Percentiles rank a stretch among this genome's conserved stretches.
phyloP scores from a whole-genome alignment of 2,797 vertebrate genomes.

The Acanthurus leucopareius region DNA sequence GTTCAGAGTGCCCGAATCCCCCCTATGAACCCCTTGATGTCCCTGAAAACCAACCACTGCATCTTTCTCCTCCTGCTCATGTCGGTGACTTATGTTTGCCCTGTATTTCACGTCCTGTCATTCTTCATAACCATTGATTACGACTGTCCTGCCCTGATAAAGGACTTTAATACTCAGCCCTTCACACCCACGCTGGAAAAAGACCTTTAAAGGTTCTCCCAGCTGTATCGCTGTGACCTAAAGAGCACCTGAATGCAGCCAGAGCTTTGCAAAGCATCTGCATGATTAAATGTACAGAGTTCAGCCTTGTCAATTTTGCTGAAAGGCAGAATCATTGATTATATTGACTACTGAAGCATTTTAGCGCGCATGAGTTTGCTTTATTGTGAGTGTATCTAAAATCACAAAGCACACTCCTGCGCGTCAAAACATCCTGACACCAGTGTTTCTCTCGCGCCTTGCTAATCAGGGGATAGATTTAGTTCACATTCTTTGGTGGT shows the following conservation, averaged over 20 bases:
- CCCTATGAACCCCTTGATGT: not conserved
- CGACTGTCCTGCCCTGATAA: constrained; percentile 25
- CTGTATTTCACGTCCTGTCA: constrained; percentile 20
- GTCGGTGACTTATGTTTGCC: constrained; percentile 30
- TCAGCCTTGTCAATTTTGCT: constrained; percentile 62
- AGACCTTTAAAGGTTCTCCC: constrained; percentile 22
- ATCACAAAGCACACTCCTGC: not conserved
- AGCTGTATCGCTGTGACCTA: not conserved
- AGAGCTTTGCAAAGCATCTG: constrained; percentile 39
- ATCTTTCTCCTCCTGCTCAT: not conserved
- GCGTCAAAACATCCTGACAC: constrained; percentile 6
- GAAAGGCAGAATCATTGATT: constrained; percentile 66
- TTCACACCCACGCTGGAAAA: constrained; percentile 37
- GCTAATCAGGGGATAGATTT: constrained; percentile 25
- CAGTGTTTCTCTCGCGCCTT: not conserved
- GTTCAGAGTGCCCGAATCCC: not conserved
- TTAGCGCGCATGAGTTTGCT: constrained; percentile 3
- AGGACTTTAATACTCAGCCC: constrained; percentile 35
- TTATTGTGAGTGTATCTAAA: constrained; percentile 9
- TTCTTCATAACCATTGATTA: constrained; percentile 61
- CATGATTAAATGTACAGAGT: constrained; percentile 66
- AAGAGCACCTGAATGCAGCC: constrained; percentile 29
- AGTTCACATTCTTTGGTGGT: constrained; percentile 13
- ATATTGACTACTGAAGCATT: constrained; percentile 48
- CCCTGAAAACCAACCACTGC: not conserved